Evolutionary conservation across 2,888 invertebrate genomes (phyloP).

Genomic region (Drosophila fulvimacula): DNA sequence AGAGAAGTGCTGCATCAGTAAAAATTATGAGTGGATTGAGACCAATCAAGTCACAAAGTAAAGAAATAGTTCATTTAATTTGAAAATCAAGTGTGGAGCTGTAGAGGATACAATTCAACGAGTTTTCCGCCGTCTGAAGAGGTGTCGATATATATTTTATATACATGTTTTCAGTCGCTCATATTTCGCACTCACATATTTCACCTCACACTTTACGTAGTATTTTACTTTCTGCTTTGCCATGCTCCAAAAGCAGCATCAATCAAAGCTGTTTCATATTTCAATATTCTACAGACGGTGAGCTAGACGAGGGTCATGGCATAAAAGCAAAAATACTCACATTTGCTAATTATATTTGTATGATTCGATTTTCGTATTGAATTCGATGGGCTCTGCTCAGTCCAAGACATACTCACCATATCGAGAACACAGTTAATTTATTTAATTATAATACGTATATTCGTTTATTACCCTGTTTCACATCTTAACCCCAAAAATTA

Average conservation of each 20-base stretch:
- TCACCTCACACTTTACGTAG: not conserved
- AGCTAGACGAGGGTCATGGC: not conserved
- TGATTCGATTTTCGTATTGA: not conserved
- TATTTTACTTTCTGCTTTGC: not conserved
- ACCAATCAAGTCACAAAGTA: too few species aligned
- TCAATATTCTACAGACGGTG: constrained; percentile 1
- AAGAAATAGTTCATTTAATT: not conserved
- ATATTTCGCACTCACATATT: not conserved
- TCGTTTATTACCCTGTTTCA: constrained; percentile 73
- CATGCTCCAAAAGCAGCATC: not conserved
- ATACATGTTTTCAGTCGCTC: not conserved
- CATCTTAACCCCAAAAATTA: constrained; percentile 51
- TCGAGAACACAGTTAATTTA: constrained; percentile 26
- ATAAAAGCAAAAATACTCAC: not conserved
- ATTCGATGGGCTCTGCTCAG: not conserved
- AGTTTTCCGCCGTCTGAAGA: not conserved
- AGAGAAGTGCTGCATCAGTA: not conserved
- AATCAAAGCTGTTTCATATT: constrained; percentile 2
- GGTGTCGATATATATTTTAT: not conserved
- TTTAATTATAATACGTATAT: constrained; percentile 65
- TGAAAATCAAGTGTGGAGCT: not conserved
- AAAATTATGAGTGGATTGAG: not conserved
- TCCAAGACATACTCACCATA: constrained; percentile 23
- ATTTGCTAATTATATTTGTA: not conserved
- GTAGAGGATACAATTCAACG: not conserved